Conservation (phyloP, 2,113 vertebrate genomes). For the Myiozetetes cayanensis region DNA sequence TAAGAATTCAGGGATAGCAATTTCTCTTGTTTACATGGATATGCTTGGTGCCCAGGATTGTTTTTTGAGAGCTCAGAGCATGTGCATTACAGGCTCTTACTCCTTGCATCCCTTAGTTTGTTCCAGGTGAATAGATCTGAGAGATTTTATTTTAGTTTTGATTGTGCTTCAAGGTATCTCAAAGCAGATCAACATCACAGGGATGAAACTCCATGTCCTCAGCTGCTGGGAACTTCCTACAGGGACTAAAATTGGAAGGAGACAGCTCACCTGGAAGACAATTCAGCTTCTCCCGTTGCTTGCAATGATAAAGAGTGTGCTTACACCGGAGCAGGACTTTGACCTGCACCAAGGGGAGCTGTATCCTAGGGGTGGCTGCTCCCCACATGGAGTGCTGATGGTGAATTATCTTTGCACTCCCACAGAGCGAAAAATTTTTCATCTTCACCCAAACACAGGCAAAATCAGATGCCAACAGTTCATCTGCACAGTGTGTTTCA, state of each 20-base stretch:
- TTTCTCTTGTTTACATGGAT: not conserved
- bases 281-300: not conserved
- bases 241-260: not conserved
- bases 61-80: not conserved
- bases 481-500: not conserved
- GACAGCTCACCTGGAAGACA: not conserved
- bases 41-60: not conserved
- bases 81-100: not conserved
- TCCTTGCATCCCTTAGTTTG: not conserved
- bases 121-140: not conserved
- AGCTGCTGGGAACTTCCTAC: not conserved
- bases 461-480: not conserved
- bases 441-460: not conserved
- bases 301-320: not conserved
- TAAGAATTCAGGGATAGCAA: not conserved
- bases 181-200: not conserved
- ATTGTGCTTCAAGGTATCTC: not conserved
- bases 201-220: not conserved
- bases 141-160: not conserved
- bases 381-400: rapidly evolving
- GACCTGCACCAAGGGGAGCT: not conserved
- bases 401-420: not conserved
- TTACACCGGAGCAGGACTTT: not conserved
- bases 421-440: not conserved
- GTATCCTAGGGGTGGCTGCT: not conserved